phyloP scores from a whole-genome alignment of 2,797 vertebrate species.

The Smutsia gigantea region DNA sequence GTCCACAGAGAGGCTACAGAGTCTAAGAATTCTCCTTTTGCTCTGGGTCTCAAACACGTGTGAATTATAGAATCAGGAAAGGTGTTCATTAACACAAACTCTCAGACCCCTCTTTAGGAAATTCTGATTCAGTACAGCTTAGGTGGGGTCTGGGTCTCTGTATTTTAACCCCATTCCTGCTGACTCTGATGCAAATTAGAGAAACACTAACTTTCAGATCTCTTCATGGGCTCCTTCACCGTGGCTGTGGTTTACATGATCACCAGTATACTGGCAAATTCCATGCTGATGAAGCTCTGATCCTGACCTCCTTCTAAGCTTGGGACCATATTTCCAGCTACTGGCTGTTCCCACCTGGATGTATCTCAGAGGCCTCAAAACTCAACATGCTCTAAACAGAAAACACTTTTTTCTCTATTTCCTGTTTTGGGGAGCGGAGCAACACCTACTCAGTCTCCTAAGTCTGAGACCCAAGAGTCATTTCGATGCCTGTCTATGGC shows the following conservation, averaged over 20 bases:
- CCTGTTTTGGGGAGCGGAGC: neutral
- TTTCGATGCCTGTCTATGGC: neutral
- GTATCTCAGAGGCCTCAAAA: neutral
- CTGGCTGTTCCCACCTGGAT: neutral
- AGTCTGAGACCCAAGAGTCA: neutral
- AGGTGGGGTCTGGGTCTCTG: neutral
- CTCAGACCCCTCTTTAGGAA: neutral
- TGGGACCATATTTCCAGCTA: neutral
- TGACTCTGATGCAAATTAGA: neutral
- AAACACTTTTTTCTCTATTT: neutral
- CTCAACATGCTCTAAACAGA: neutral
- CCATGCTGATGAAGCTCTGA: neutral
- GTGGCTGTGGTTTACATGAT: neutral
- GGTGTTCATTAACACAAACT: neutral
- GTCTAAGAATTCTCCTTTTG: neutral
- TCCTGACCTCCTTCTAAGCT: neutral
- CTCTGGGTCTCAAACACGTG: neutral
- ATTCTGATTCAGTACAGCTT: neutral
- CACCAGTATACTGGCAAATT: neutral
- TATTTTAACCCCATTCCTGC: neutral
- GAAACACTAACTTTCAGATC: neutral
- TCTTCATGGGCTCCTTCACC: neutral
- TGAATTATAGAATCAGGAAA: neutral
- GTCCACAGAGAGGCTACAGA: neutral
- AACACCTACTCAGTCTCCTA: too few relatives aligned